Base-by-base conservation (phyloP, 2,888 invertebrate genomes). In the Ectemnius lituratus region DNA sequence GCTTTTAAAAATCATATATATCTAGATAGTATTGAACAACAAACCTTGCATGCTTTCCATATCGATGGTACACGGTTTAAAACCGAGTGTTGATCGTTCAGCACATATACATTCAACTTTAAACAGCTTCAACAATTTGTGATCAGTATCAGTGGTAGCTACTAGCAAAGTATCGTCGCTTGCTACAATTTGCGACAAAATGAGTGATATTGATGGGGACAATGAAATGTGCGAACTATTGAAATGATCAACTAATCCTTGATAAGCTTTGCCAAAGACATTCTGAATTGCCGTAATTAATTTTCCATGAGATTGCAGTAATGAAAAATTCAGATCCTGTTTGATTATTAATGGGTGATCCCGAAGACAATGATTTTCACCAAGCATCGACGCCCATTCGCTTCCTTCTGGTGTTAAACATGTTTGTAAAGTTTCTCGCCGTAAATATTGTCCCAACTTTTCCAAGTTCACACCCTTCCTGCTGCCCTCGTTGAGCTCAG, bases 381-480 rank as follows among this genome's bases (percentile, higher is more conserved):
- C 92, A 1, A 97, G 91, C 88, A 97, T 94, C 81, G 94, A 92
- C 62, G 95, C 94, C 96, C 97, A 97, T 68, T 95, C 94, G 88
- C 97, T 97, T 62, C 94, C 94, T 74, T 94, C 93, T 73, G 94
- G 92, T 23, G 94, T 93, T 45, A 98, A 91, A 73, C 95, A 94
- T 81, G 93, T 92, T 88, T 97, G 95, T 82, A 95, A 94, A 18
- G 87, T 80, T 58, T 90, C 90, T 28, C 85, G 87, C 16, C 90
- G 84, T 70, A 98, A 92, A 92, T 98, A 98, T 90, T 98, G 97
- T 0, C 98, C 98, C 60, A 98, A 93, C 86, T 96, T 94, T 91
- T 98, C 98, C 84, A 98, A 92, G 89, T 97, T 96, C 91, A 76
- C 94, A 80, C 85, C 91, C 88, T 82, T 91, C 78, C 82, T 88